Conservation (phyloP, 1,140 invertebrate genomes). For the Drosophila baimaii region DNA sequence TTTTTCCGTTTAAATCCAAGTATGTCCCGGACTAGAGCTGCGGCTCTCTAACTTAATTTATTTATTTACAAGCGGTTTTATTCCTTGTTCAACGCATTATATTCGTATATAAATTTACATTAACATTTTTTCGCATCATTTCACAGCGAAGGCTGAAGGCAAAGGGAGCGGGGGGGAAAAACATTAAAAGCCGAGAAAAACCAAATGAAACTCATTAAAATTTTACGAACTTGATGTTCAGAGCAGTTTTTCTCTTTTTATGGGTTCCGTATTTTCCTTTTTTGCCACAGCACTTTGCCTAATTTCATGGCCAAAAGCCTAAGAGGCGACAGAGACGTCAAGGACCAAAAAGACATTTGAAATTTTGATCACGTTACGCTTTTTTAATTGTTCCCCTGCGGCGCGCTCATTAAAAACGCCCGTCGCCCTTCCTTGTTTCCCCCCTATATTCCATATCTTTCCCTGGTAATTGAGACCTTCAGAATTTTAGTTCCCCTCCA, state of each 20-base stretch:
- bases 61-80: conserved; percentile 67
- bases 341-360: conserved; percentile 75
- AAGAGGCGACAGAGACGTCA: conserved; percentile 59
- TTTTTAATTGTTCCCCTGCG: conserved; percentile 83
- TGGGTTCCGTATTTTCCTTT: conserved; percentile 56
- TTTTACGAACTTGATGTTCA: conserved; percentile 77
- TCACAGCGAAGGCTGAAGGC: conserved; percentile 32
- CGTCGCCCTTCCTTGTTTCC: neutral
- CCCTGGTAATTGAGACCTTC: conserved; percentile 67
- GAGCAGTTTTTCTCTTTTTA: conserved; percentile 81
- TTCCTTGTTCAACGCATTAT: conserved; percentile 69
- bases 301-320: conserved; percentile 63
- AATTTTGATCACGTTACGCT: conserved; percentile 81
- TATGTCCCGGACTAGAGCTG: neutral
- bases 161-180: conserved; percentile 1
- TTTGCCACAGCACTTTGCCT: conserved; percentile 69
- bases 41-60: conserved; percentile 33
- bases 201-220: conserved; percentile 79
- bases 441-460: conserved; percentile 18
- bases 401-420: conserved; percentile 66
- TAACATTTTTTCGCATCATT: conserved; percentile 78
- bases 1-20: neutral
- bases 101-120: conserved; percentile 80
- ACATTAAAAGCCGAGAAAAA: conserved; percentile 65
- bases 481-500: conserved; percentile 34